A percentile compares a stretch with the other conserved stretches of the same genome.
Conservation (phyloP, 1,140 invertebrate genomes). For the Adoxophyes honmai region DNA sequence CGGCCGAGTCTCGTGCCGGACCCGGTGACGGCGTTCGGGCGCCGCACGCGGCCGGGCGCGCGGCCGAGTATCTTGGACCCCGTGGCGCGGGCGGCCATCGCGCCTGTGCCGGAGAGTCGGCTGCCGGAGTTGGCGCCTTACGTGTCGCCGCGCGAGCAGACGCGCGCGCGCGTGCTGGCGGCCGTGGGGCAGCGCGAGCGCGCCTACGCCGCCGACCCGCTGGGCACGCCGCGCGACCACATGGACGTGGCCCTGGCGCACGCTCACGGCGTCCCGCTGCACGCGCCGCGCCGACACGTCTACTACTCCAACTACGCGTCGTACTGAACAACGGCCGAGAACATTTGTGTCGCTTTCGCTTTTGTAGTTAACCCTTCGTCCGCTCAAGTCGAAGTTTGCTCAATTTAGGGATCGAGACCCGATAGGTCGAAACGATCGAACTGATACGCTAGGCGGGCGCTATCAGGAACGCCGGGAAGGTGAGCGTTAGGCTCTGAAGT, state of each 20-base stretch:
- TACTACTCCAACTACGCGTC: slow-evolving; percentile 75
- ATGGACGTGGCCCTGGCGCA: slow-evolving; percentile 80
- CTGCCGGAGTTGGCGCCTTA: slow-evolving; percentile 80
- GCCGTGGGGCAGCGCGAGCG: slow-evolving; percentile 77
- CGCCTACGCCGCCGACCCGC: slow-evolving; percentile 74
- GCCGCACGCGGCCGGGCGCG: slow-evolving; percentile 67
- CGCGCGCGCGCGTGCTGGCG: slow-evolving; percentile 78
- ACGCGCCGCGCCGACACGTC: slow-evolving; percentile 70
- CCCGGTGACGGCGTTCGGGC: slow-evolving; percentile 88
- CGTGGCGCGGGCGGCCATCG: slow-evolving; percentile 75
- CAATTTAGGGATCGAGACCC: no score
- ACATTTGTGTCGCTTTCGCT: slow-evolving; percentile 68
- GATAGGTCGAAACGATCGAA: neutral
- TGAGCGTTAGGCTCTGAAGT: neutral
- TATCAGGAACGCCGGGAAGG: slow-evolving; percentile 3
- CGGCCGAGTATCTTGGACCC: slow-evolving; percentile 58
- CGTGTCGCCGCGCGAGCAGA: slow-evolving; percentile 80
- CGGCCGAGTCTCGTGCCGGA: slow-evolving; percentile 88
- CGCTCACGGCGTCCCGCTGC: slow-evolving; percentile 75
- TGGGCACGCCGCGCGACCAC: slow-evolving; percentile 78
- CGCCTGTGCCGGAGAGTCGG: slow-evolving; percentile 76
- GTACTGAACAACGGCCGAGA: slow-evolving; percentile 46
- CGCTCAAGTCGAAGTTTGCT: slow-evolving; percentile 2
- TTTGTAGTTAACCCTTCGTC: slow-evolving; percentile 13
- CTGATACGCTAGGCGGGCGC: neutral